phyloP scores from a whole-genome alignment of 30 jellyfish, hydroid and myxozoan genomes.

The Cassiopea xamachana region DNA sequence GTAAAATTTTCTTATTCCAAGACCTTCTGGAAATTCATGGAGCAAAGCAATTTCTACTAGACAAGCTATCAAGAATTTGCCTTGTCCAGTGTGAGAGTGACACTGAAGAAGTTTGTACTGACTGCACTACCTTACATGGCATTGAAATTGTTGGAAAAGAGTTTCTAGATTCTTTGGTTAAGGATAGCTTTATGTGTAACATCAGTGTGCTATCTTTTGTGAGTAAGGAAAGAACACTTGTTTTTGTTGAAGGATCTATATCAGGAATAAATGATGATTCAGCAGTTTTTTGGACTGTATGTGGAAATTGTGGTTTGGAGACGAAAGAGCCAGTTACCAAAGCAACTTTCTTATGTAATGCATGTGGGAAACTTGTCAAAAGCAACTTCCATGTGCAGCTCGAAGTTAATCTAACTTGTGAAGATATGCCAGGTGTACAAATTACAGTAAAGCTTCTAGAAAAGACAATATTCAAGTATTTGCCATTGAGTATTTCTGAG shows the following conservation, averaged over 20 bases:
- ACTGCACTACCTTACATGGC: background rate
- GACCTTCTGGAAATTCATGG: background rate
- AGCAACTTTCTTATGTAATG: slow-evolving; percentile 11
- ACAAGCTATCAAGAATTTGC: slow-evolving; percentile 25
- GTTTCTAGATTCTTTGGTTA: background rate
- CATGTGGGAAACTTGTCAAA: slow-evolving; percentile 19
- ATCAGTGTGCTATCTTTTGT: slow-evolving; percentile 14
- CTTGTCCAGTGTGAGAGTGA: background rate
- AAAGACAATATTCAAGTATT: slow-evolving; percentile 39
- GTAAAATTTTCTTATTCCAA: background rate
- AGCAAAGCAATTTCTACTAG: slow-evolving; percentile 9
- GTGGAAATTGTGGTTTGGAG: slow-evolving; percentile 48
- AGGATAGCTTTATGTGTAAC: background rate
- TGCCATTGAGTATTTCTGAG: slow-evolving; percentile 55
- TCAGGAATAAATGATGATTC: slow-evolving; percentile 49
- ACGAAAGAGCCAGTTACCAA: background rate
- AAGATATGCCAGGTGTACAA: background rate
- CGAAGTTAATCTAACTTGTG: slow-evolving; percentile 5
- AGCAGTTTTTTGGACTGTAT: slow-evolving; percentile 62
- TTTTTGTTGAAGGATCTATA: slow-evolving; percentile 35
- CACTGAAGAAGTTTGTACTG: background rate
- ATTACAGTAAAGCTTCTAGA: slow-evolving; percentile 47
- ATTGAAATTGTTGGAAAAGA: background rate
- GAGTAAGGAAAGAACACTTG: slow-evolving; percentile 2
- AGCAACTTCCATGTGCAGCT: slow-evolving; percentile 51